A percentile compares a stretch with the other conserved stretches of the same genome.
Conservation (phyloP, 2,888 invertebrate species). For the Rhorus exstirpatorius region DNA sequence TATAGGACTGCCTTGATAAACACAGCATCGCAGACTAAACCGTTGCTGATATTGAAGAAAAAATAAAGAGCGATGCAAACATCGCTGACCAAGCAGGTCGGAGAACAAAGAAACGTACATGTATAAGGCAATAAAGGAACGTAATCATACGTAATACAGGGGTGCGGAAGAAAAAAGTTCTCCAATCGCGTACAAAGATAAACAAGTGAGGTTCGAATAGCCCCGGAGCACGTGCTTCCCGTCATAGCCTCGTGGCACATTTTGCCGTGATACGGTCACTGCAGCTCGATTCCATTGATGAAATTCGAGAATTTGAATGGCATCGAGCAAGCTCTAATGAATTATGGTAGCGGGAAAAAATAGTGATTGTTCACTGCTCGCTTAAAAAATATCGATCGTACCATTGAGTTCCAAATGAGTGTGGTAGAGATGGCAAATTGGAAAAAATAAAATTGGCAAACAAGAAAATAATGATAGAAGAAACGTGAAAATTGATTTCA, state of each 20-base stretch:
- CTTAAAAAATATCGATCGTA: too few species aligned
- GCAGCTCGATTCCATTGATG: conserved; percentile 40
- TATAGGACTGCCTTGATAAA: background rate
- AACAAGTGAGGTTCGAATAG: conserved; percentile 42
- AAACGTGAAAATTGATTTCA: too few species aligned
- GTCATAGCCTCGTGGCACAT: conserved; percentile 23
- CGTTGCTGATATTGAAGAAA: background rate
- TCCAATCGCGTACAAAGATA: conserved; percentile 30
- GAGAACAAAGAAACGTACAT: conserved; percentile 19
- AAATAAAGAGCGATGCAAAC: background rate
- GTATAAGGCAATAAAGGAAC: conserved; percentile 24
- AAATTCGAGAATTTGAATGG: conserved; percentile 32
- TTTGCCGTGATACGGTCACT: conserved; percentile 2
- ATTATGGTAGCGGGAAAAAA: background rate
- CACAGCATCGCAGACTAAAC: conserved; percentile 1
- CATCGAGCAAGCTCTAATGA: background rate
- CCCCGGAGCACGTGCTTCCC: conserved; percentile 44
- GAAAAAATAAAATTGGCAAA: too few species aligned
- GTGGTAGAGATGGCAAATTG: too few species aligned
- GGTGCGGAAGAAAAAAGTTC: conserved; percentile 18
- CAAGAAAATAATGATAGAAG: too few species aligned
- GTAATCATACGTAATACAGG: conserved; percentile 26
- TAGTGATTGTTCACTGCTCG: background rate
- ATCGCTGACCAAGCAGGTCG: conserved; percentile 9
- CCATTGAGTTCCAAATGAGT: too few species aligned